Percentiles rank a stretch among this genome's conserved stretches.
phyloP scores from a whole-genome alignment of 2,113 vertebrate genomes.

The Gasterosteus aculeatus region DNA sequence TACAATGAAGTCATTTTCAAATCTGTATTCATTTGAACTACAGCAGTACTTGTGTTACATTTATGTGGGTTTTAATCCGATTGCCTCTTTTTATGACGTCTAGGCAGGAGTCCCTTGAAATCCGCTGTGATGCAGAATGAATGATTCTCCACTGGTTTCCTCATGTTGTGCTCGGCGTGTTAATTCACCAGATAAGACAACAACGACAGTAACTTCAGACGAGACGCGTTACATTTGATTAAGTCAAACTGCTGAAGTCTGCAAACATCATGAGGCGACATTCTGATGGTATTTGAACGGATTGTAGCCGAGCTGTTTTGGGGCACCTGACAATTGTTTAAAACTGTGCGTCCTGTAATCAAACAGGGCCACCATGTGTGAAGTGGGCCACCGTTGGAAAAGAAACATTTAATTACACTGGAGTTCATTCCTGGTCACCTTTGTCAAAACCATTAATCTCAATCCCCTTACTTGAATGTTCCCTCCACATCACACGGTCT shows the following conservation, averaged over 20 bases:
- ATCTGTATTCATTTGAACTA: slow-evolving; percentile 10
- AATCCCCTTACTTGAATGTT: neutral
- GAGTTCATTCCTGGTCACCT: neutral
- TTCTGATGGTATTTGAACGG: neutral
- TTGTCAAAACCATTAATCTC: neutral
- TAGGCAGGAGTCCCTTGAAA: neutral
- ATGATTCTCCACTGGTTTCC: neutral
- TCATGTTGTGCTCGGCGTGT: neutral
- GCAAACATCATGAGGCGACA: neutral
- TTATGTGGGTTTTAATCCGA: slow-evolving; percentile 5
- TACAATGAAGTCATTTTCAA: slow-evolving; percentile 8
- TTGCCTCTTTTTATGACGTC: slow-evolving; percentile 5
- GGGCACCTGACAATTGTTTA: neutral
- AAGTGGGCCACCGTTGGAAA: neutral
- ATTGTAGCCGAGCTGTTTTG: neutral
- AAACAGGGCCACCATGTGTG: neutral
- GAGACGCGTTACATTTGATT: neutral
- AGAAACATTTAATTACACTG: neutral
- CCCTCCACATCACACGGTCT: neutral
- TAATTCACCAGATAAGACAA: neutral
- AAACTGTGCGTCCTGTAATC: neutral
- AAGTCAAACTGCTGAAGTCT: neutral
- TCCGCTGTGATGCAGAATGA: neutral
- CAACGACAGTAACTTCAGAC: neutral
- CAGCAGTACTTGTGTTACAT: slow-evolving; percentile 10